These are phyloP conservation scores for Hyperoodon ampullatus DNA, from an alignment of 2,113 vertebrate species.

Conservation along the genomic window DNA sequence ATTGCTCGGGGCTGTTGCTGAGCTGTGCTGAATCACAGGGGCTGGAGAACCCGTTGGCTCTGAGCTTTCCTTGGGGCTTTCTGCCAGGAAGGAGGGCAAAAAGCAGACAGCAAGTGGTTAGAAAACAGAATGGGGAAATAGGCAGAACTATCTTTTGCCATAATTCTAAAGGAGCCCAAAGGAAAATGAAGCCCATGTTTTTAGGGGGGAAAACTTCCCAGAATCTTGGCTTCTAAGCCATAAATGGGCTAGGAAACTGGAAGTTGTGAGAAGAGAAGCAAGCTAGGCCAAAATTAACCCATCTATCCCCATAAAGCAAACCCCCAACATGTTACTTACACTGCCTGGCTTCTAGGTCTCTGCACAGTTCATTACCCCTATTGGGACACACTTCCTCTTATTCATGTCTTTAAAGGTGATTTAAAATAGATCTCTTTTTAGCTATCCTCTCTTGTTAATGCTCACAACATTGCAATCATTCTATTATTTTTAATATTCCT, in stretches of 20 bases:
- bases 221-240: conserved; percentile 33
- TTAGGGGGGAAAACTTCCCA: background rate
- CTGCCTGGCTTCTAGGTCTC: background rate
- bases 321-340: background rate
- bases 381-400: background rate
- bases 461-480: background rate
- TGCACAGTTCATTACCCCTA: background rate
- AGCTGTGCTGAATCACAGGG: conserved; percentile 96
- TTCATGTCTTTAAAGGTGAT: conserved; percentile 18
- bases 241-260: conserved; percentile 1
- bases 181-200: background rate
- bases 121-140: background rate
- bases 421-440: conserved; percentile 29
- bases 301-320: background rate
- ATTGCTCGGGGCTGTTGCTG: conserved; percentile 90
- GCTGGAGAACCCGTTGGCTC: conserved; percentile 94
- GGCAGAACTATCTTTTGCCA: background rate
- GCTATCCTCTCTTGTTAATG: conserved; percentile 18
- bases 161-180: background rate
- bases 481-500: background rate
- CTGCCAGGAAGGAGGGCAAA: conserved; percentile 77
- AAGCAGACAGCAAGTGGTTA: conserved; percentile 42
- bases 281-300: background rate
- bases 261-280: background rate
- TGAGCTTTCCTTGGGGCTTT: conserved; percentile 93